Evolutionary conservation across 2,797 vertebrate species (phyloP).

Genomic region (Poeciliopsis infans): DNA sequence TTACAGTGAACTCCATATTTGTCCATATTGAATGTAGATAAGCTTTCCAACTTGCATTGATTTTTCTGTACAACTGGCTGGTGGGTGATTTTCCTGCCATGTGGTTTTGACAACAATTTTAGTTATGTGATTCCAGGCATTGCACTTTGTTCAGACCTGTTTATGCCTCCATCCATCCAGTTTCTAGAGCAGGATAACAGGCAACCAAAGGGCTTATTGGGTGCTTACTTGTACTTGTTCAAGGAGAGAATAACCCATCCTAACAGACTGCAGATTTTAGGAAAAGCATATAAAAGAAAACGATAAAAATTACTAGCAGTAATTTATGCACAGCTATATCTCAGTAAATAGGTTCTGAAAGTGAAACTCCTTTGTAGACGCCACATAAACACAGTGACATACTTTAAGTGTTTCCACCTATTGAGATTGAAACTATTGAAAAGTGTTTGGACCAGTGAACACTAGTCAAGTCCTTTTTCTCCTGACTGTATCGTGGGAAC

Average conservation of each 20-base stretch:
- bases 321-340: background rate
- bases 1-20: background rate
- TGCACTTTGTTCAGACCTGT: background rate
- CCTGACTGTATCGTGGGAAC: background rate
- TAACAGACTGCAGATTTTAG: background rate
- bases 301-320: background rate
- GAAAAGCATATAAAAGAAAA: background rate
- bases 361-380: background rate
- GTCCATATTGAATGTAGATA: background rate
- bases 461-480: background rate
- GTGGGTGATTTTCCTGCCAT: background rate
- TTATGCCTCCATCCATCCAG: background rate
- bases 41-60: background rate
- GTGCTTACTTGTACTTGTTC: background rate
- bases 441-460: background rate
- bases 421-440: background rate
- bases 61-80: background rate
- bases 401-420: background rate
- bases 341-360: background rate
- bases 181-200: background rate
- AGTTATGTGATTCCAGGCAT: background rate
- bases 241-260: background rate
- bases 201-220: background rate
- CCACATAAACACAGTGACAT: background rate
- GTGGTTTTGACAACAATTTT: background rate